Conservation (phyloP, 1,140 invertebrate genomes). For the Drosophila neocordata region DNA sequence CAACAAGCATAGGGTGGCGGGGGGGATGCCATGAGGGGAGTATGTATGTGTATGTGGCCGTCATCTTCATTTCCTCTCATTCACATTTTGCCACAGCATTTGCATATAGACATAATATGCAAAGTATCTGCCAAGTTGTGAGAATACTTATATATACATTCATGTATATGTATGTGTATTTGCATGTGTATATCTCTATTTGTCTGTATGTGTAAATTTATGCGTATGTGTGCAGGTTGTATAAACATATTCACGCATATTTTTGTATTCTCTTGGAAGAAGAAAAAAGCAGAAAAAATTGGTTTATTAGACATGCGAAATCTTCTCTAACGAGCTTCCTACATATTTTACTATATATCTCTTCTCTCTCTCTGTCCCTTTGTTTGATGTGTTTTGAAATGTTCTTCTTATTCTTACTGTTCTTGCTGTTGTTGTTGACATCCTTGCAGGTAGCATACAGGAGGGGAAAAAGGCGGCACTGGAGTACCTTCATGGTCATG, state of each 20-base stretch:
- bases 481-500: background rate
- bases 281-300: no score
- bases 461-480: conserved; percentile 12
- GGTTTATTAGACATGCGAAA: conserved; percentile 63
- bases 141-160: conserved; percentile 22
- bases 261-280: conserved; percentile 37
- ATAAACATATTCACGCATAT: conserved; percentile 58
- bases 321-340: conserved; percentile 12
- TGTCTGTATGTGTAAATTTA: conserved; percentile 58
- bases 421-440: conserved; percentile 7
- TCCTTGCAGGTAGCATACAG: background rate
- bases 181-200: conserved; percentile 23
- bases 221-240: conserved; percentile 63
- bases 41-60: conserved; percentile 40
- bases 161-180: conserved; percentile 27
- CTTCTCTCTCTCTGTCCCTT: conserved; percentile 10
- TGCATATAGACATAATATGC: conserved; percentile 81
- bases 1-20: background rate
- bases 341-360: background rate
- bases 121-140: conserved; percentile 75
- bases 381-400: conserved; percentile 39
- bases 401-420: background rate
- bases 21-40: background rate
- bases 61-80: conserved; percentile 46
- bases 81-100: conserved; percentile 34